Evolutionary conservation across 2,113 vertebrate species (phyloP), one percentile per base, ranked within the genome.

Genomic region (Pterocles burchelli): DNA sequence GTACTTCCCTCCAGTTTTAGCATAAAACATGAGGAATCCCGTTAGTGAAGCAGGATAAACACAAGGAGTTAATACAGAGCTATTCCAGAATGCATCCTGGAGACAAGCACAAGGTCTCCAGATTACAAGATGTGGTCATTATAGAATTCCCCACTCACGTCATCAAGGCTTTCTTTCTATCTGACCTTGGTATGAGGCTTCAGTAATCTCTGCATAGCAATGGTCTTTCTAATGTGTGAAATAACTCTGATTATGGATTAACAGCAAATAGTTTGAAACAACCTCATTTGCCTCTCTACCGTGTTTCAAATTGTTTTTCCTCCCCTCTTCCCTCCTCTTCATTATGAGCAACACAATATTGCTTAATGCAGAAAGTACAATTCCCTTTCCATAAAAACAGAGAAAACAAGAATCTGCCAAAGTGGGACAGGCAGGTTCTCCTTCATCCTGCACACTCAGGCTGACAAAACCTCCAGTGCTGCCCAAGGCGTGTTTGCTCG

Each of bases 101-200:
- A 82, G 77, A 95, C 70, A 82, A 85, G 91, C 67, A 95, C 96
- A 95, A 81, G 94, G 89, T 93, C 95, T 93, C 84, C 95, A 95
- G 97, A 95, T 93, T 94, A 93, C 74, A 79, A 89, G n/a, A 81
- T 95, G 95, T 87, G 90, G 92, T 96, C 88, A 90, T 67, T 81
- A 84, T 1, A 96, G 95, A 97, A 95, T 95, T 96, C 86, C 90
- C 77, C 88, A 0, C 72, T 55, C 85, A 58, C 76, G 73, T 96
- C 95, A 95, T 48, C 95, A 72, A 67, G 76, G 88, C 65, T 89
- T 71, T 17, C 88, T 89, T 83, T 81, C 83, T 55, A 28, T 90
- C 88, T 92, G 96, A 86, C 95, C 95, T 96, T 96, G 95, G 90
- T 55, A 67, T 71, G 93, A 90, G 88, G 90, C 83, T 92, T 93